Percentiles rank a stretch among this genome's conserved stretches.
Conservation (phyloP, 2,113 vertebrate genomes). For the Ochotona princeps region DNA sequence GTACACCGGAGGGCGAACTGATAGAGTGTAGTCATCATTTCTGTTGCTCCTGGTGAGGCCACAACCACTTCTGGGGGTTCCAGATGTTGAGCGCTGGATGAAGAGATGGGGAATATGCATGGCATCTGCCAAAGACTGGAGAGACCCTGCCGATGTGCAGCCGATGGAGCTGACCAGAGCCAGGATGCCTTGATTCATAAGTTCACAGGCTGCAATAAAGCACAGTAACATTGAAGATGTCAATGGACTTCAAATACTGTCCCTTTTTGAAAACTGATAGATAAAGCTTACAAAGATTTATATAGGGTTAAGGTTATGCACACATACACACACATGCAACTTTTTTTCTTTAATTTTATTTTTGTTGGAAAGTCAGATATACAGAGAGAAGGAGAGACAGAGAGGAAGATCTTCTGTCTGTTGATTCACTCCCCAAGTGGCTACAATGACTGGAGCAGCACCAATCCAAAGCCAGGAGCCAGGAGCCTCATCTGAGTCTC, state of each 20-base stretch:
- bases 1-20: constrained; percentile 96
- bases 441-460: too few relatives aligned
- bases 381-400: too few relatives aligned
- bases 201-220: constrained; percentile 93
- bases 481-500: too few relatives aligned
- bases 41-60: constrained; percentile 90
- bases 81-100: constrained; percentile 93
- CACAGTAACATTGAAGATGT: constrained; percentile 8
- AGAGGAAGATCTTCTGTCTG: too few relatives aligned
- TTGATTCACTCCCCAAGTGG: too few relatives aligned
- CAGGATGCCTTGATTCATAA: constrained; percentile 99
- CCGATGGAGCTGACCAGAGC: constrained; percentile 98
- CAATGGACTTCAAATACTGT: not conserved
- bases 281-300: not conserved
- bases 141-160: constrained; percentile 96
- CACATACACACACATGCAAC: too few relatives aligned
- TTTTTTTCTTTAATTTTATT: too few relatives aligned
- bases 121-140: constrained; percentile 96
- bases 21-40: constrained; percentile 97
- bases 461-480: too few relatives aligned
- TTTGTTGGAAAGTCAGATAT: too few relatives aligned
- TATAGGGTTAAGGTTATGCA: not conserved
- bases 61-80: constrained; percentile 94
- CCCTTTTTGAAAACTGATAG: not conserved
- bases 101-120: constrained; percentile 99